Evolutionary conservation across 2,113 vertebrate genomes (phyloP).

Genomic region (Tychaedon coryphoeus): DNA sequence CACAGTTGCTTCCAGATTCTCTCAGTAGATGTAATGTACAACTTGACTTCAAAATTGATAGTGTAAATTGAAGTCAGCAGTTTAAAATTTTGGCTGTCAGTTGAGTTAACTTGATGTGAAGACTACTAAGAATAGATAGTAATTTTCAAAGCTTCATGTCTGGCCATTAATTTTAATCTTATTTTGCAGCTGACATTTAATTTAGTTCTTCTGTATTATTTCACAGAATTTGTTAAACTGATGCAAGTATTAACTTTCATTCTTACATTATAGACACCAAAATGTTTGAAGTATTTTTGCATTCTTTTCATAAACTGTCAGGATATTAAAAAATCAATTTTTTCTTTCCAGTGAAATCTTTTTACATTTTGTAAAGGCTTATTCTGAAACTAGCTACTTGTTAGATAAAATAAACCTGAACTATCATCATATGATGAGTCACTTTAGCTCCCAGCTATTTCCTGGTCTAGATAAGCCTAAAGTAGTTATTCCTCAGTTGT

Average conservation of each 20-base stretch:
- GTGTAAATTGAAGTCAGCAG: not conserved
- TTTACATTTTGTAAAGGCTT: not conserved
- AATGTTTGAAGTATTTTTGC: not conserved
- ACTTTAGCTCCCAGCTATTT: not conserved
- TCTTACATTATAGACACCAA: not conserved
- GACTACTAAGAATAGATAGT: not conserved
- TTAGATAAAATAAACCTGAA: not conserved
- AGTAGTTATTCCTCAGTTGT: not conserved
- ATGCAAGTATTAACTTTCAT: not conserved
- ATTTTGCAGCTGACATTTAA: not conserved
- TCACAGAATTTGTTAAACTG: not conserved
- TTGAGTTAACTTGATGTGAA: not conserved
- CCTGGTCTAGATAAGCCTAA: not conserved
- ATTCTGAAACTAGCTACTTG: not conserved
- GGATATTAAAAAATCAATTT: not conserved
- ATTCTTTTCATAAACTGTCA: not conserved
- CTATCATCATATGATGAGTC: not conserved
- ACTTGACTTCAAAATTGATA: not conserved
- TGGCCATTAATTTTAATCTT: not conserved
- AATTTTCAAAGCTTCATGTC: not conserved
- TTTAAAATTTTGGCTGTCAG: not conserved
- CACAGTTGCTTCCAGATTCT: not conserved
- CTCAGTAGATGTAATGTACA: not conserved
- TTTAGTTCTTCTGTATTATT: not conserved
- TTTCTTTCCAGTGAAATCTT: not conserved